Evolutionary conservation across 2,888 invertebrate genomes (phyloP).

Genomic region (Hanleya hanleyi): DNA sequence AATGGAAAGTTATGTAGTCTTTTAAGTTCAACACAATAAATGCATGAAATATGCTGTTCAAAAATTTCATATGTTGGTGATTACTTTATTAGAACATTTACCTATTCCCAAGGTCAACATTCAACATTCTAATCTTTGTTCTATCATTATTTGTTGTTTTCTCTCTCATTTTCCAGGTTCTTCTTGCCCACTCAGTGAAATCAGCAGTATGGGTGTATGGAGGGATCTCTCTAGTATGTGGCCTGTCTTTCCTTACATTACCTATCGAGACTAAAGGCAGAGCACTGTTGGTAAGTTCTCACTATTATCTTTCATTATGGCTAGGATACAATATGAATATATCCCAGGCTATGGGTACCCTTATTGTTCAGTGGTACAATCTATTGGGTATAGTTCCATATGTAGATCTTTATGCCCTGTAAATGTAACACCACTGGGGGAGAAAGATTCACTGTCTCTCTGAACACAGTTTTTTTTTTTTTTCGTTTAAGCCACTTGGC

Average conservation of each 20-base stretch:
- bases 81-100: not conserved
- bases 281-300: conserved; percentile 75
- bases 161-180: conserved; percentile 43
- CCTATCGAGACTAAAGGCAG: conserved; percentile 90
- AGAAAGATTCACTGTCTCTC: too few species aligned
- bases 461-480: too few species aligned
- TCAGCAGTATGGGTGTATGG: conserved; percentile 82
- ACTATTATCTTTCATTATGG: too few species aligned
- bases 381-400: too few species aligned
- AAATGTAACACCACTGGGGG: too few species aligned
- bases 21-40: too few species aligned
- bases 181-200: conserved; percentile 51
- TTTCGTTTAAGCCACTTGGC: too few species aligned
- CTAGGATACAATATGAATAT: too few species aligned
- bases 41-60: not conserved
- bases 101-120: not conserved
- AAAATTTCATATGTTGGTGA: not conserved
- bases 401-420: too few species aligned
- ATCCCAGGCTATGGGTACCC: too few species aligned
- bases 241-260: conserved; percentile 83
- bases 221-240: conserved; percentile 83
- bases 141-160: not conserved
- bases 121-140: not conserved
- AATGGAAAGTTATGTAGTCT: too few species aligned
- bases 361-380: too few species aligned